Evolutionary conservation across 2,888 invertebrate species (phyloP), one percentile per base, ranked within the genome.

Genomic region (Tinea semifulvella): DNA sequence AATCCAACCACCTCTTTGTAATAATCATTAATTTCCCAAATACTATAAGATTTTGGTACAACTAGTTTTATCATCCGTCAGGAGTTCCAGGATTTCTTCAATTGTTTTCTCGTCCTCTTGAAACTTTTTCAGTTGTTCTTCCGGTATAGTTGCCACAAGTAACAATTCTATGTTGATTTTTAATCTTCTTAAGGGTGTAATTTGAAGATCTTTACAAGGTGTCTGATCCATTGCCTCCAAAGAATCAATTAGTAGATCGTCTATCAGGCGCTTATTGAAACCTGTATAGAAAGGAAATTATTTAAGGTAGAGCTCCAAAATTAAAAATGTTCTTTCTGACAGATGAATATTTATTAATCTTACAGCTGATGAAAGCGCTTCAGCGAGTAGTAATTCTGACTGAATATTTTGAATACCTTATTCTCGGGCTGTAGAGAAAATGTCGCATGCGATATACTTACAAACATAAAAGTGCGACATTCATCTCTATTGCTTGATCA

Each of bases 121-220:
- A 56, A 93, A 92, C 54, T 85, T 86, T 17, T 87, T 84, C 92
- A 93, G 91, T 55, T 90, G 88, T 28, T 86, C 81, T 52, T 86
- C 84, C 0, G 94, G 94, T 40, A 94, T 89, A 10, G 93, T 92
- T 85, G 91, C 91, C 46, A 90, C 87, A 5, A 94, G 75, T 52
- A 94, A 84, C 56, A 89, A 87, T 57, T 89, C 86, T 16, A 94
- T 88, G 66, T 94, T 94, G 31, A 80, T 76, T 53, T 88, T 87
- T 14, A 94, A 82, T 14, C 87, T 83, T 50, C 87, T 85, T 11
- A 88, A 79, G 5, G 87, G 86, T 1, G 82, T 63, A 2, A 88
- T 56, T 13, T 76, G 69, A 1, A 73, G 61, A 48, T 87, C 85
- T 48, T 82, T 84, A 51, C 88, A 87, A 1, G 90, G 87, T 14